Evolutionary conservation across 2,113 vertebrate species (phyloP).

Genomic region (Malurus alboscapulatus): DNA sequence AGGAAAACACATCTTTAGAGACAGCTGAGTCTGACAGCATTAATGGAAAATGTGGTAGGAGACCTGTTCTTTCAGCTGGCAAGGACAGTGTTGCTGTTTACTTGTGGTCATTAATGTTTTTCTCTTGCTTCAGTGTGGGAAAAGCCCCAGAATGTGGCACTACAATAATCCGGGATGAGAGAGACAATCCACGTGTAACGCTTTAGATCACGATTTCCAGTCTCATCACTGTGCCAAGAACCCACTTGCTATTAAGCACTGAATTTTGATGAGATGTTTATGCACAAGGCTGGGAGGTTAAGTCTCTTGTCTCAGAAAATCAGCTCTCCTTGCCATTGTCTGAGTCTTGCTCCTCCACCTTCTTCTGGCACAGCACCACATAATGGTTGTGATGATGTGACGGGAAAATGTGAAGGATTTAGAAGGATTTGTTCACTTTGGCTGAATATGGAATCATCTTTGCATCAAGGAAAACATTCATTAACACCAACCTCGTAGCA

Average conservation of each 20-base stretch:
- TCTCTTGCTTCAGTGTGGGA: neutral
- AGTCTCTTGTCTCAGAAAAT: neutral
- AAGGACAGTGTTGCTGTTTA: neutral
- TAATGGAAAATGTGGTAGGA: neutral
- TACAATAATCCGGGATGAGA: neutral
- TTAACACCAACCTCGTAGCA: neutral
- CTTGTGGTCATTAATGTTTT: neutral
- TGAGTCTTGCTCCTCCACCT: neutral
- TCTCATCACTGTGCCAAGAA: neutral
- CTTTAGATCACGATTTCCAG: neutral
- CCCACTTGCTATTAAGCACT: neutral
- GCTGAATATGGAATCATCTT: neutral
- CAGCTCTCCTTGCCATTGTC: fast-evolving
- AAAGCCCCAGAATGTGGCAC: neutral
- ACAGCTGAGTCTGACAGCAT: neutral
- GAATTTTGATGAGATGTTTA: neutral
- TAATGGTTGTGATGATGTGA: neutral
- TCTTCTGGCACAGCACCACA: neutral
- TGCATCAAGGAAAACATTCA: neutral
- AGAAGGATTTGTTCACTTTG: neutral
- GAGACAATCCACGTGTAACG: neutral
- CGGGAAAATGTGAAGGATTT: neutral
- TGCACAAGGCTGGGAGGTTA: neutral
- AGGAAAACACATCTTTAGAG: neutral
- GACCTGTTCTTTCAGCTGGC: neutral